A percentile compares a stretch with the other conserved stretches of the same genome.
phyloP scores from a whole-genome alignment of 1,140 invertebrate genomes.

The Drosophila pruinosa region DNA sequence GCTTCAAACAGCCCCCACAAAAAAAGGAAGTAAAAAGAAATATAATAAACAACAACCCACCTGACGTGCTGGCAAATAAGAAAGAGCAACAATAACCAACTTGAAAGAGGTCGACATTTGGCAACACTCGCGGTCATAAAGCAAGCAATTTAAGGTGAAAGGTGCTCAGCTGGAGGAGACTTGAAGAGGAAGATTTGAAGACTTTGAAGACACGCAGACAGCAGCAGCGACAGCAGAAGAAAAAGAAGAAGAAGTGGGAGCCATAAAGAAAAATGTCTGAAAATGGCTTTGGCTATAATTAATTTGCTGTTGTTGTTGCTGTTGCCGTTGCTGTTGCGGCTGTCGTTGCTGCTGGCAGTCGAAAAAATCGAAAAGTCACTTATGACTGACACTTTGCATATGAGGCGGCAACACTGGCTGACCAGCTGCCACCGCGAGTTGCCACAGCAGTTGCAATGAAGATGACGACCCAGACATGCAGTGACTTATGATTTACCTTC shows the following conservation, averaged over 20 bases:
- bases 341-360: constrained; percentile 62
- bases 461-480: constrained; percentile 75
- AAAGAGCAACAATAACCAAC: constrained; percentile 18
- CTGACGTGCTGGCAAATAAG: constrained; percentile 44
- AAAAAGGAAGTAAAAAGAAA: background rate
- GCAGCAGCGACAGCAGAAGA: background rate
- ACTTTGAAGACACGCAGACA: constrained; percentile 2
- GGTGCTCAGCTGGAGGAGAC: constrained; percentile 58
- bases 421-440: constrained; percentile 4
- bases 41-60: constrained; percentile 35
- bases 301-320: constrained; percentile 62
- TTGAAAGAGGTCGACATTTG: constrained; percentile 67
- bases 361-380: constrained; percentile 77
- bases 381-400: constrained; percentile 81
- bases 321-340: constrained; percentile 47
- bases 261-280: constrained; percentile 53
- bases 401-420: constrained; percentile 44
- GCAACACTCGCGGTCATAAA: constrained; percentile 68
- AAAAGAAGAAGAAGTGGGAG: constrained; percentile 11
- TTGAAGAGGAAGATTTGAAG: constrained; percentile 37
- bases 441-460: constrained; percentile 49
- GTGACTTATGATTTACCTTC: constrained; percentile 76
- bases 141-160: constrained; percentile 79
- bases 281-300: constrained; percentile 73
- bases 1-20: background rate